Evolutionary conservation across 2,113 vertebrate genomes (phyloP), one percentile per base, ranked within the genome.

Genomic region (Cnemophilus loriae): DNA sequence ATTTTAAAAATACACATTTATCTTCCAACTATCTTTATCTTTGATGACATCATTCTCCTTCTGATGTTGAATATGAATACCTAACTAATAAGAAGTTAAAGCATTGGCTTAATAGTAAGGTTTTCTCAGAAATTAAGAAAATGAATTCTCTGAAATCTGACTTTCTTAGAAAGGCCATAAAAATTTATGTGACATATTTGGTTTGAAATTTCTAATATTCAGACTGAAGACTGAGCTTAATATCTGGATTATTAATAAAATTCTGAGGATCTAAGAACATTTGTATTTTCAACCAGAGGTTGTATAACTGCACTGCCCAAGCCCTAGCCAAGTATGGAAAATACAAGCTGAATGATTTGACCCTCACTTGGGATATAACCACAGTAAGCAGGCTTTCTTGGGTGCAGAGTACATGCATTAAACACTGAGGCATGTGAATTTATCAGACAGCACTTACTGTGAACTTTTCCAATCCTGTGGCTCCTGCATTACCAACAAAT

Each of bases 401-500:
- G 11, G 32, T 44, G 70, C 21, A 22, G 14, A 39, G 12, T 5
- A 59, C 32, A n/a, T 32, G 23, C 26, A 32, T 55, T 57, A 82
- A 90, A 65, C n/a, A 50, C 23, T 5, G 42, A 78, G 41, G 8
- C 9, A 59, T 14, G 22, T 22, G 28, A 65, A 47, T 50, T 88
- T 55, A 37, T 80, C 49, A 59, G 71, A 27, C 10, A 15, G 27
- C 84, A 99, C 99, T 99, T 96, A 99, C 99, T 68, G 98, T 98
- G 97, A 99, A 99, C 96, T 96, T 98, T 57, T 98, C 95, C 95
- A 99, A 71, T 33, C 98, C 98, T 0, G 99, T 98, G 26, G 98
- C 99, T 68, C 99, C 99, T 0, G 99, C 99, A 10, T 98, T 99
- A 77, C 99, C 99, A 28, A 99, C 98, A 49, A 99, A 99, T 98